These are phyloP conservation scores for Neoitamus cyanurus DNA, from an alignment of 2,888 invertebrate species.

Conservation along the genomic window DNA sequence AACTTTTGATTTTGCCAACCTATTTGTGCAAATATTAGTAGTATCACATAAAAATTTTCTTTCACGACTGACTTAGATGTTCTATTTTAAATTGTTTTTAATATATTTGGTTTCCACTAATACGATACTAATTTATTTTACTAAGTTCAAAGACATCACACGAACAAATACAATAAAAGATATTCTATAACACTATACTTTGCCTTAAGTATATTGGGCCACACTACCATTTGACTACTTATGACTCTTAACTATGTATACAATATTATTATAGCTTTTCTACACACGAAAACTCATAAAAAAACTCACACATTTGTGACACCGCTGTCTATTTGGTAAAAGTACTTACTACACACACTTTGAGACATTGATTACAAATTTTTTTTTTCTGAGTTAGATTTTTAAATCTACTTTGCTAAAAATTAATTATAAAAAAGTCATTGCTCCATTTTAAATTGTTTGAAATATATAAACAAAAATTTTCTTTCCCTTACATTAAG, in stretches of 20 bases:
- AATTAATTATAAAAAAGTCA: background rate
- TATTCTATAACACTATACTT: background rate
- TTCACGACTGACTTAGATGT: background rate
- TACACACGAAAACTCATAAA: background rate
- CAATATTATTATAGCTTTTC: background rate
- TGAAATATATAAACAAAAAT: background rate
- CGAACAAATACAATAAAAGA: background rate
- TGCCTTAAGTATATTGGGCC: background rate
- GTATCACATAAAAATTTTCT: background rate
- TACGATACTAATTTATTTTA: background rate
- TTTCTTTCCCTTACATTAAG: background rate
- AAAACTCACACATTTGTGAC: background rate
- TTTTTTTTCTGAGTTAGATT: background rate
- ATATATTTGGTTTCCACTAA: background rate
- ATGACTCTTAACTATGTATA: background rate
- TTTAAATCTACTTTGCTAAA: background rate
- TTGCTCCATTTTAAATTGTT: background rate
- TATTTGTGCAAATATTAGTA: background rate
- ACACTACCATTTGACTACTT: background rate
- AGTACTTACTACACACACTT: background rate
- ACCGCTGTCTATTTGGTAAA: background rate
- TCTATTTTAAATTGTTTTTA: background rate
- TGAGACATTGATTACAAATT: background rate
- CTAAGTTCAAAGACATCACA: background rate
- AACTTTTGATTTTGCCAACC: background rate